Evolutionary conservation across 2,797 vertebrate species (phyloP).

Genomic region (Gambelia wislizenii): DNA sequence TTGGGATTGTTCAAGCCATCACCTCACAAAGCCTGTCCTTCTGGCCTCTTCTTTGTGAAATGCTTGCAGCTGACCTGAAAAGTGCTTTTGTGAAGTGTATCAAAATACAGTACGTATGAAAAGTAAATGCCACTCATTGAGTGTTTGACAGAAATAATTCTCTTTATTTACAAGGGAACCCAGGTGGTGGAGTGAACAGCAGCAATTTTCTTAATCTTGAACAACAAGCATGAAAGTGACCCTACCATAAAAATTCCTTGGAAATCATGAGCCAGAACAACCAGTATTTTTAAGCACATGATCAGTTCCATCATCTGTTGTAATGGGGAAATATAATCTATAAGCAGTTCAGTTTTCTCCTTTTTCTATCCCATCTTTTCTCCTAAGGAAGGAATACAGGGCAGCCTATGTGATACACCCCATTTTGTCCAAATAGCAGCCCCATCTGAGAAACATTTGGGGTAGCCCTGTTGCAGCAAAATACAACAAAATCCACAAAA

Average conservation of each 20-base stretch:
- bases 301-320: background rate
- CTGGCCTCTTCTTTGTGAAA: constrained; percentile 13
- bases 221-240: background rate
- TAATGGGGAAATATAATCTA: background rate
- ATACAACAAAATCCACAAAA: too few species aligned
- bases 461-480: too few species aligned
- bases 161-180: background rate
- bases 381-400: background rate
- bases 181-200: background rate
- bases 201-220: background rate
- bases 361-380: background rate
- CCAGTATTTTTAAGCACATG: background rate
- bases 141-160: constrained; percentile 11
- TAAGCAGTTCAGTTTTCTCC: background rate
- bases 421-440: background rate
- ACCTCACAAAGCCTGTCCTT: background rate
- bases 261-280: background rate
- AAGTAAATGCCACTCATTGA: constrained; percentile 17
- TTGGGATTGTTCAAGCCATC: constrained; percentile 2
- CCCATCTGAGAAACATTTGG: background rate
- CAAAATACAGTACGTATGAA: constrained; percentile 19
- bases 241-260: background rate
- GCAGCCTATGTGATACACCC: background rate
- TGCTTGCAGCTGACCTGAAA: constrained; percentile 5
- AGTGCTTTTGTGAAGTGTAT: constrained; percentile 8